Base-by-base conservation (phyloP, 1,140 invertebrate species). In the Goniozus legneri region DNA sequence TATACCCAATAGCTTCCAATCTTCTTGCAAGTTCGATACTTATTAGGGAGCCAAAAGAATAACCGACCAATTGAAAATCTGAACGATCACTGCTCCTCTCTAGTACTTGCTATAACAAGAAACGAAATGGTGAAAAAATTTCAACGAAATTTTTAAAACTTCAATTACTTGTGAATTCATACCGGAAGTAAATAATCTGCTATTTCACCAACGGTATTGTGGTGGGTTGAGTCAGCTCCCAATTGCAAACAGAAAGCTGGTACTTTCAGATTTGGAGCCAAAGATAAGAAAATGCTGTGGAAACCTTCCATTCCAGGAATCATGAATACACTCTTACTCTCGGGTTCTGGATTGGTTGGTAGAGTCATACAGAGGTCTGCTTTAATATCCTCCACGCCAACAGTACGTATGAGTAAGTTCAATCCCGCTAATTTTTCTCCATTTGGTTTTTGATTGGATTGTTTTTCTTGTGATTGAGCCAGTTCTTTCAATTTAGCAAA, bases 221-320 rank as follows among this genome's bases (percentile, higher is more conserved):
- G 27, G 27, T 31, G 1, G 13, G 44, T 12, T n/a, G 49, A 39
- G n/a, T 47, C 36, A 34, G 57, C 52, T 31, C 54, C 54, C 18
- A 65, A 78, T 62, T 86, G 84, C 32, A 86, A 55, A 46, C 82
- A 82, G 64, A 80, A 78, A 3, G 78, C 77, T 50, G 80, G 79
- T 41, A 66, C 65, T n/a, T 72, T 60, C 36, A 84, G 54, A 44
- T 77, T 63, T 22, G 56, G 62, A n/a, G 74, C 71, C 13, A 83
- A 46, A 16, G 65, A 52, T 50, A 71, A 64, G 47, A 83, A 56
- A 8, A 77, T 66, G 15, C 65, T 52, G 2, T 76, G 69, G 47
- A 73, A 69, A 50, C 65, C 65, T 76, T 86, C 84, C 42, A 86
- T 77, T 20, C 84, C 81, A 62, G 84, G 84, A 18, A 85, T 62